A percentile compares a stretch with the other conserved stretches of the same genome.
Evolutionary conservation across 2,797 vertebrate species (phyloP).

Genomic region (Natrix natrix): DNA sequence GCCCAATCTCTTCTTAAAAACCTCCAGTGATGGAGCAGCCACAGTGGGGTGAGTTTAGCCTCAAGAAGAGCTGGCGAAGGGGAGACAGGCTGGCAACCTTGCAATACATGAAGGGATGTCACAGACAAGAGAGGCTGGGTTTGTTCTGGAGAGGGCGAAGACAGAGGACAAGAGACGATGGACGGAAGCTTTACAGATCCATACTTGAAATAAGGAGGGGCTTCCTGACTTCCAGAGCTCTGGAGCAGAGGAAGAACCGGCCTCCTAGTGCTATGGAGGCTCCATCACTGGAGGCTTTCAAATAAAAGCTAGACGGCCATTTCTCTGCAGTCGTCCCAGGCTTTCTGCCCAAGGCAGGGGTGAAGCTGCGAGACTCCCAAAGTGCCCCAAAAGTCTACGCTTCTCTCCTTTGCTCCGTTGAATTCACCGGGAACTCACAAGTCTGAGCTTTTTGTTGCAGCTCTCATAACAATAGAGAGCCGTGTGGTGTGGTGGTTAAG

Average conservation of each 20-base stretch:
- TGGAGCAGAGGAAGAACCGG: background rate
- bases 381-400: background rate
- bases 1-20: background rate
- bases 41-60: background rate
- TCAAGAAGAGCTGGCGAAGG: background rate
- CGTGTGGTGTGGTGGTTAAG: background rate
- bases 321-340: background rate
- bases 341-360: background rate
- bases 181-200: background rate
- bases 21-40: background rate
- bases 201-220: background rate
- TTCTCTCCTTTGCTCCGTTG: background rate
- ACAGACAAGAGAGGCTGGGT: background rate
- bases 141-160: background rate
- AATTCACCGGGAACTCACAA: background rate
- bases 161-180: background rate
- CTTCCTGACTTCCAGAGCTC: background rate
- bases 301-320: background rate
- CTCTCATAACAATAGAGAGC: background rate
- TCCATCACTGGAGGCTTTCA: background rate
- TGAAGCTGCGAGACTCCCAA: background rate
- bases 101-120: background rate
- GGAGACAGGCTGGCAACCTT: background rate
- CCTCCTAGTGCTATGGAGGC: background rate
- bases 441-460: background rate